A percentile compares a stretch with the other conserved stretches of the same genome.
Conservation (phyloP, 2,113 vertebrate genomes). For the Lophura nycthemera region DNA sequence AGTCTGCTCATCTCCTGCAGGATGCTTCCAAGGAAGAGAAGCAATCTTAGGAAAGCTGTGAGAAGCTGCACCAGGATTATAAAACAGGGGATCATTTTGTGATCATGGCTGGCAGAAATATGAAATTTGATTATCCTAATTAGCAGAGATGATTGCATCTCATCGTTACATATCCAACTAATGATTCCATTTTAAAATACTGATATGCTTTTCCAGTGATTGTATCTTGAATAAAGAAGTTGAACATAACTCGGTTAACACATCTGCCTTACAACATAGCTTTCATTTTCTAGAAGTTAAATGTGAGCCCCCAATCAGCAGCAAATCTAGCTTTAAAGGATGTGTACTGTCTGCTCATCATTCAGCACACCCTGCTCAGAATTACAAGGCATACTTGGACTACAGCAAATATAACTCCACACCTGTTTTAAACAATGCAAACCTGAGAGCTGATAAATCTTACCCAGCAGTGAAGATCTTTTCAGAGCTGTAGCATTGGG, state of each 20-base stretch:
- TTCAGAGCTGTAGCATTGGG: neutral
- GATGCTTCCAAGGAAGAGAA: neutral
- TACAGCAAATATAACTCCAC: neutral
- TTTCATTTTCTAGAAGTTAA: neutral
- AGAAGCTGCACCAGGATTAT: neutral
- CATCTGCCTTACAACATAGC: neutral
- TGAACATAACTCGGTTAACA: neutral
- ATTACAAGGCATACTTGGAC: rapidly evolving
- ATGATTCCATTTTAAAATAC: neutral
- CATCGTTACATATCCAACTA: neutral
- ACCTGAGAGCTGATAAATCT: neutral
- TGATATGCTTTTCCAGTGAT: neutral
- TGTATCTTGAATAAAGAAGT: neutral
- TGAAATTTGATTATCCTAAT: conserved; percentile 22
- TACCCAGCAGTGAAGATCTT: neutral
- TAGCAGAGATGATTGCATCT: conserved; percentile 33
- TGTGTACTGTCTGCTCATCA: neutral
- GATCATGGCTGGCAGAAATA: neutral
- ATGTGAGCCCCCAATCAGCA: neutral
- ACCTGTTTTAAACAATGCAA: neutral
- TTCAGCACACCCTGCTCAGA: neutral
- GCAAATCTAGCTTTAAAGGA: neutral
- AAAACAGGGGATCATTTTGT: neutral
- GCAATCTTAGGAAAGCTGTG: neutral
- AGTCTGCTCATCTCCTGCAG: neutral